Conservation (phyloP, 2,113 vertebrate genomes). For the Dipodomys merriami region DNA sequence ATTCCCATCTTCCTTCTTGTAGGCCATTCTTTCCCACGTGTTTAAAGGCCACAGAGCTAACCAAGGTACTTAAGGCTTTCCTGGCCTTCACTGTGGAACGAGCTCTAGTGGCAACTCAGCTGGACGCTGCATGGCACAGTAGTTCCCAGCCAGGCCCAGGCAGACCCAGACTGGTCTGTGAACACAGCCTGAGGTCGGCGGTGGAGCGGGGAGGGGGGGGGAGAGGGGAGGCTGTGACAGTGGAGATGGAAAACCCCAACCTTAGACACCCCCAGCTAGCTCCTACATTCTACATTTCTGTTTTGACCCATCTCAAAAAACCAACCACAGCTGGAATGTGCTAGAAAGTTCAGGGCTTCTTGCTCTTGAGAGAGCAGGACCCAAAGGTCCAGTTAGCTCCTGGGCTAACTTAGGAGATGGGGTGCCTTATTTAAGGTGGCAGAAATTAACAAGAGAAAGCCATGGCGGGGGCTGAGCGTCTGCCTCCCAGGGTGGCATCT, state of each 20-base stretch:
- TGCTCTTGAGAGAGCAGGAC: accelerated
- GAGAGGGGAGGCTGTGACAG: too few relatives aligned
- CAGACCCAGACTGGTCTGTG: neutral
- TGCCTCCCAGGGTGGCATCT: constrained; percentile 12
- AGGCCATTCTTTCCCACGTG: neutral
- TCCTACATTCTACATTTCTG: too few relatives aligned
- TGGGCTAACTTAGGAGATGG: neutral
- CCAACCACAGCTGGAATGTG: neutral
- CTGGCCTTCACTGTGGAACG: too few relatives aligned
- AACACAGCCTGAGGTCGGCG: neutral
- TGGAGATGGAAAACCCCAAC: neutral
- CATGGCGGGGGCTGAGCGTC: neutral
- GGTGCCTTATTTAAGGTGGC: neutral
- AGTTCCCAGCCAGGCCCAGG: neutral
- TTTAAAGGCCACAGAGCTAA: neutral
- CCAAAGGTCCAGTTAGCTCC: neutral
- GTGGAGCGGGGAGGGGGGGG: too few relatives aligned
- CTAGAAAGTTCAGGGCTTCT: neutral
- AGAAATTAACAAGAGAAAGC: neutral
- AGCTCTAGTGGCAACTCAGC: neutral
- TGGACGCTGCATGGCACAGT: accelerated
- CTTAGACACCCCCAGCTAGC: neutral
- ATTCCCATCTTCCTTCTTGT: neutral
- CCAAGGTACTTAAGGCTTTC: too few relatives aligned
- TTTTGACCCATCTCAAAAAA: neutral